Evolutionary conservation across 2,113 vertebrate species (phyloP), one percentile per base, ranked within the genome.

Genomic region (human (Homo sapiens)): DNA sequence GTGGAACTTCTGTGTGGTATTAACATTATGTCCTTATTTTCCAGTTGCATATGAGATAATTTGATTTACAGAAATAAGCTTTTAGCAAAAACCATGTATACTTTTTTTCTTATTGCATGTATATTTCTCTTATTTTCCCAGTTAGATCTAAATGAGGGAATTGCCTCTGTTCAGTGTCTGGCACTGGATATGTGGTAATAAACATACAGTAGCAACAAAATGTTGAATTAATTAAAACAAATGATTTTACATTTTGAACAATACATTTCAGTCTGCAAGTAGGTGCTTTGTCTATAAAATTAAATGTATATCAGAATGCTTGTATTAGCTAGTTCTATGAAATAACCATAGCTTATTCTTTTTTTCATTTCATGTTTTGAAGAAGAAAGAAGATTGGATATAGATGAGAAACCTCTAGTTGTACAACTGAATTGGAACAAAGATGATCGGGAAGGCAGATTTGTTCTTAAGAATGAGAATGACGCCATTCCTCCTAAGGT

Each of bases 381-480:
- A 99, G 99, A 99, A 99, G 99, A 99, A 99, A 99, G 99, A 98
- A 99, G 99, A 99, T 99, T 99, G 98, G 99, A 99, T 97, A 97
- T 99, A 95, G 99, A 99, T 78, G 99, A 99, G 99, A 99, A 99
- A 95, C 99, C 99, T 91, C 99, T 99, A 25, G 99, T 99, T 59
- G 99, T 99, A 78, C 99, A 99, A 79, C 98, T 99, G 94, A 99
- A 99, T 98, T 99, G 99, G 99, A 99, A 99, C 98, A 99, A 99
- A 98, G 99, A 99, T 87, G 99, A 99, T 98, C 98, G 99, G 30
- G 99, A 99, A 95, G 99, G 99, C 76, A 99, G 99, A 75, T 99
- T 99, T 43, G 99, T 99, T 61, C 99, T 99, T n/a, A 99, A 99
- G 99, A 99, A 99, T 11, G 99, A 99, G 98, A 99, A 99, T 5